Base-by-base conservation (phyloP, 2,113 vertebrate species). In the Mormyrus iriodes region DNA sequence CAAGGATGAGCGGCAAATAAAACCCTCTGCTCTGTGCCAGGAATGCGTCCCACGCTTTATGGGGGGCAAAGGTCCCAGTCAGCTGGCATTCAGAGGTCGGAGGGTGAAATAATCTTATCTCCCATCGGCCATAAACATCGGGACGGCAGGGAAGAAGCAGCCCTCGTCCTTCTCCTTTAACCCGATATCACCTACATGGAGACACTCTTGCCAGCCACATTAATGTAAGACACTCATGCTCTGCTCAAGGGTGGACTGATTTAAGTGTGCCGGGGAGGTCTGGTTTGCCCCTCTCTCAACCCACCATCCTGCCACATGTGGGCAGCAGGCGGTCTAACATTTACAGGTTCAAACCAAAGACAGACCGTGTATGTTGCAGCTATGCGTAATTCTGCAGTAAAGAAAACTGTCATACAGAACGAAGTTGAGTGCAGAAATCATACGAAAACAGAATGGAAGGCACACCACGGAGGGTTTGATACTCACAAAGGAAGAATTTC, bases 101-200 rank as follows among this genome's bases (percentile, higher is more conserved):
- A 73, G 58, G 89, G 92, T 91, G 90, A 88, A 94, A 93, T 94
- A 94, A 96, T 96, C 95, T 96, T 95, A 96, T 96, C 96, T 95
- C 82, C 93, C 93, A 96, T 96, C 95, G 94, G 94, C 94, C 92
- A 95, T 96, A 96, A 96, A 96, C 95, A 95, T 94, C 94, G 94
- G 95, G 92, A 93, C 91, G 92, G 92, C 92, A 89, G 61, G 61
- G 88, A 86, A 85, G 76, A 87, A 69, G 76, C 39, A 31, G 55
- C 79, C 13, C 48, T 83, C 10, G 15, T 58, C 84, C 49, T 82
- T 49, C 85, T 13, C 53, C 91, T 89, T 58, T 87, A 87, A 88
- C 89, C 51, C 17, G 35, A 90, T 55, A 91, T 93, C 92, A 93
- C 92, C 88, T 90, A 89, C 15, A 10, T 31, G 49, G 88, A 88